Evolutionary conservation across 2,888 invertebrate genomes (phyloP).

Genomic region (Crioceris asparagi): DNA sequence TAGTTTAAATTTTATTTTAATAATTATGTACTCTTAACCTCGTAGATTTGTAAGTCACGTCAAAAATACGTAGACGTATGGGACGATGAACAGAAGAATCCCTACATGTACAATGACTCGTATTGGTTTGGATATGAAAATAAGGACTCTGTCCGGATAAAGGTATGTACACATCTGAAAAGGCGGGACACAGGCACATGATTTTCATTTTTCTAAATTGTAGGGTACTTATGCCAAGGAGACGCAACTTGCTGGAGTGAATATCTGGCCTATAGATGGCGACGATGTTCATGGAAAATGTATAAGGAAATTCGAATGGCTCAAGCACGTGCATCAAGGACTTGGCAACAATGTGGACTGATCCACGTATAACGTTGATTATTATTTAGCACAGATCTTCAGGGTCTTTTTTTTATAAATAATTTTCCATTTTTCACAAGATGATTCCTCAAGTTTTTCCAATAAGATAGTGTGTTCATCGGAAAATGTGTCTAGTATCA

Average conservation of each 20-base stretch:
- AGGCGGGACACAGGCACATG: too few relatives aligned
- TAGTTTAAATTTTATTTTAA: too few relatives aligned
- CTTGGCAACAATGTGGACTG: slow-evolving; percentile 12
- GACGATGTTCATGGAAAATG: slow-evolving; percentile 21
- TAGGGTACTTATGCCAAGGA: slow-evolving; percentile 21
- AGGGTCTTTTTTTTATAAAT: too few relatives aligned
- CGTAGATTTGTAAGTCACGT: slow-evolving; percentile 18
- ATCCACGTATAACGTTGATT: too few relatives aligned
- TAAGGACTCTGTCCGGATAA: slow-evolving; percentile 16
- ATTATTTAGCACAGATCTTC: too few relatives aligned
- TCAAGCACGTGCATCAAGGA: slow-evolving; percentile 16
- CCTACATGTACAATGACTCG: slow-evolving; percentile 17
- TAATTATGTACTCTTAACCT: too few relatives aligned
- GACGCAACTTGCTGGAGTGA: slow-evolving; percentile 18
- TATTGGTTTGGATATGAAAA: slow-evolving; percentile 21
- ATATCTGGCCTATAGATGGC: slow-evolving; percentile 21
- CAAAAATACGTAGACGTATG: slow-evolving; percentile 16
- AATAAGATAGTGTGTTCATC: too few relatives aligned
- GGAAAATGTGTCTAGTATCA: too few relatives aligned
- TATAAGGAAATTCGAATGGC: slow-evolving; percentile 16
- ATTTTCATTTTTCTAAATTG: too few relatives aligned
- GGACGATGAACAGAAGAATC: slow-evolving; percentile 20
- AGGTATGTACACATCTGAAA: too few relatives aligned
- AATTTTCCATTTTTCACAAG: too few relatives aligned
- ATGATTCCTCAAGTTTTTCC: too few relatives aligned